Evolutionary conservation across 1,140 invertebrate species (phyloP).

Genomic region (Pseudoatta argentina): DNA sequence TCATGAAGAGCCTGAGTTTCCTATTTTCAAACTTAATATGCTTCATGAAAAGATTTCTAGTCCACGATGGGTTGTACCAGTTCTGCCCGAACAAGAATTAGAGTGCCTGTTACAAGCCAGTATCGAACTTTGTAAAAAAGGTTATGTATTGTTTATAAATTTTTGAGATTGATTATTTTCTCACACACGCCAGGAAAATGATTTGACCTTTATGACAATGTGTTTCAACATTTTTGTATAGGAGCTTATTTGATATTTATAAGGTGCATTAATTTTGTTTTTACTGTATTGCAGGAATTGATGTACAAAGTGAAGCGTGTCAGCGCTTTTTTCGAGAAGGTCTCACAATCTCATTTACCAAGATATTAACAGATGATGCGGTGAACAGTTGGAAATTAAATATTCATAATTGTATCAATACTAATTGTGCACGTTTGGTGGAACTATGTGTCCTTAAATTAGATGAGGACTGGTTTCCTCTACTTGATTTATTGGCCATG

Average conservation of each 20-base stretch:
- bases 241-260: conserved; percentile 5
- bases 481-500: conserved; percentile 97
- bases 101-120: conserved; percentile 96
- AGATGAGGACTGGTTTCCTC: conserved; percentile 96
- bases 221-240: conserved; percentile 5
- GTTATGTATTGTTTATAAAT: conserved; percentile 82
- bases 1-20: conserved; percentile 91
- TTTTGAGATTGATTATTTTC: not conserved
- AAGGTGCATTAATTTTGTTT: not conserved
- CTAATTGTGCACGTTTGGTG: conserved; percentile 96
- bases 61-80: conserved; percentile 98
- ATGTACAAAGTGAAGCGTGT: conserved; percentile 95
- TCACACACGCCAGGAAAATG: not conserved
- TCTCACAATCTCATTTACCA: conserved; percentile 97
- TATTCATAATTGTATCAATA: conserved; percentile 97
- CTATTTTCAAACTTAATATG: conserved; percentile 93
- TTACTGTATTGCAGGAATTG: conserved; percentile 89
- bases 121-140: conserved; percentile 94
- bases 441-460: conserved; percentile 97
- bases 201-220: not conserved
- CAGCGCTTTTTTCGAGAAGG: conserved; percentile 98
- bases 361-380: conserved; percentile 99
- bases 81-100: conserved; percentile 97
- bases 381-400: conserved; percentile 99
- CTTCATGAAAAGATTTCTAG: conserved; percentile 98